Conservation (phyloP, 2,797 vertebrate species). For the Xenentodon cancila region DNA sequence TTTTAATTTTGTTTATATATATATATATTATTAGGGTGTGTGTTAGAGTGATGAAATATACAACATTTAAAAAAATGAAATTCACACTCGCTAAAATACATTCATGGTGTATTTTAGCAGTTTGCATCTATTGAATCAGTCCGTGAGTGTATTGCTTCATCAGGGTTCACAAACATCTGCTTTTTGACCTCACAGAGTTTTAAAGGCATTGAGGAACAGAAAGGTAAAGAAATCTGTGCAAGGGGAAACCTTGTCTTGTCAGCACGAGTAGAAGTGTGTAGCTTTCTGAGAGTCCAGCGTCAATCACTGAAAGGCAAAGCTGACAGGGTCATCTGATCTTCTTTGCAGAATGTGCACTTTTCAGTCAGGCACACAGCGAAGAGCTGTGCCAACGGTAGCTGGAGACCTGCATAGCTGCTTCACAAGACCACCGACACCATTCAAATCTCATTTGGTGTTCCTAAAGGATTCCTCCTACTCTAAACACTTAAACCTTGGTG, state of each 20-base stretch:
- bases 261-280: conserved; percentile 65
- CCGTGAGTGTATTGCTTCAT: conserved; percentile 25
- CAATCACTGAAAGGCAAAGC: conserved; percentile 64
- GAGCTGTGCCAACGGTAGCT: conserved; percentile 54
- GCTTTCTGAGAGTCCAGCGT: conserved; percentile 61
- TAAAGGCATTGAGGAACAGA: conserved; percentile 36
- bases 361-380: conserved; percentile 49
- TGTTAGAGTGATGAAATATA: too few relatives aligned
- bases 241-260: conserved; percentile 68
- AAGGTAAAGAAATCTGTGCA: conserved; percentile 42
- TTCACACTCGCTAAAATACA: too few relatives aligned
- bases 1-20: too few relatives aligned
- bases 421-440: conserved; percentile 51
- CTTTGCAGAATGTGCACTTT: conserved; percentile 73
- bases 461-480: conserved; percentile 34
- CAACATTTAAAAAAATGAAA: too few relatives aligned
- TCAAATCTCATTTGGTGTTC: conserved; percentile 44
- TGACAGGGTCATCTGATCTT: conserved; percentile 71
- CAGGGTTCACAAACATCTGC: conserved; percentile 36
- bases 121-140: conserved; percentile 14
- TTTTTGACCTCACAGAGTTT: conserved; percentile 52
- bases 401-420: conserved; percentile 39
- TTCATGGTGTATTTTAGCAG: background rate
- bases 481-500: conserved; percentile 17
- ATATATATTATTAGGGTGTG: too few relatives aligned